Evolutionary conservation across 2,113 vertebrate species (phyloP).

Genomic region (Pangasianodon hypophthalmus): DNA sequence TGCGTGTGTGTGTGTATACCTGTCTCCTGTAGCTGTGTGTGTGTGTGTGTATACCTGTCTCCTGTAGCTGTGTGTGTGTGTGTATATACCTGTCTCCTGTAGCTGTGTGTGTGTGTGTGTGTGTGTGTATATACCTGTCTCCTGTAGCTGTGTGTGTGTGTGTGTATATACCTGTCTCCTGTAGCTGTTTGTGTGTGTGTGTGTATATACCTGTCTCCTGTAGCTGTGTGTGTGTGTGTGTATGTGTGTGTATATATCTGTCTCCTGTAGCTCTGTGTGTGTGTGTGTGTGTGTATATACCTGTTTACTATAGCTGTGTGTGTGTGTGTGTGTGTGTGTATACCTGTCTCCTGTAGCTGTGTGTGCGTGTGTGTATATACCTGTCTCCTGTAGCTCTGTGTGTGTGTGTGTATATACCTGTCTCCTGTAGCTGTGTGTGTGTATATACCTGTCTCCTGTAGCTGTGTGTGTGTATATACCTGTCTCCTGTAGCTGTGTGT

Average conservation of each 20-base stretch:
- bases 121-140: slow-evolving; percentile 62
- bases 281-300: slow-evolving; percentile 56
- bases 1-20: slow-evolving; percentile 59
- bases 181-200: slow-evolving; percentile 68
- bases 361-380: slow-evolving; percentile 59
- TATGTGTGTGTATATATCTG: slow-evolving; percentile 60
- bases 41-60: no score
- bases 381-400: no score
- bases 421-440: no score
- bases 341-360: slow-evolving; percentile 71
- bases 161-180: slow-evolving; percentile 65
- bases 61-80: background rate
- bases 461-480: no score
- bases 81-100: slow-evolving; percentile 64
- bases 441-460: no score
- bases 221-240: slow-evolving; percentile 68
- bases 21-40: slow-evolving; percentile 69
- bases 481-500: no score
- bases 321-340: slow-evolving; percentile 55
- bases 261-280: slow-evolving; percentile 70
- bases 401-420: no score
- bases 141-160: slow-evolving; percentile 70
- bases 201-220: slow-evolving; percentile 65
- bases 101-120: slow-evolving; percentile 68
- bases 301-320: slow-evolving; percentile 69